Evolutionary conservation across 2,113 vertebrate species (phyloP).

Genomic region (Thamnaconus septentrionalis): DNA sequence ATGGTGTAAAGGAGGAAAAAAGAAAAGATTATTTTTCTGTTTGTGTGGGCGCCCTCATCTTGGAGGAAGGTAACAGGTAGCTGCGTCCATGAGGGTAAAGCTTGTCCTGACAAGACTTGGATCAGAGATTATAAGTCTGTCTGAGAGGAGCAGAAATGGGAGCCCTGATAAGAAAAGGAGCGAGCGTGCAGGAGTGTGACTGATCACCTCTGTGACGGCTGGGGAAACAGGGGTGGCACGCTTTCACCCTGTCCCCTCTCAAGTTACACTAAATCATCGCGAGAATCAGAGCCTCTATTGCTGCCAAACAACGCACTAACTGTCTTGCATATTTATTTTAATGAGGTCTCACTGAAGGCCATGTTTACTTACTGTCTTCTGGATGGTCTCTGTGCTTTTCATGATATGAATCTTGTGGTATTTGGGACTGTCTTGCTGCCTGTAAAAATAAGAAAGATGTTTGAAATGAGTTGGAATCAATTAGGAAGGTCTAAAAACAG

Average conservation of each 20-base stretch:
- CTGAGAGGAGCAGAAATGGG: slow-evolving; percentile 34
- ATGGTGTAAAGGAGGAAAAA: too few species aligned
- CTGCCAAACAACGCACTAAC: not conserved
- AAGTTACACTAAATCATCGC: not conserved
- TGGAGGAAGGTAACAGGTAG: slow-evolving; percentile 46
- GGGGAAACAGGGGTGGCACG: not conserved
- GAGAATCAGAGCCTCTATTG: slow-evolving; percentile 7
- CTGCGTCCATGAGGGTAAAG: slow-evolving; percentile 29
- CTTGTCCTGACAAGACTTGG: slow-evolving; percentile 52
- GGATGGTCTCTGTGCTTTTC: slow-evolving; percentile 94
- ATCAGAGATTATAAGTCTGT: slow-evolving; percentile 37
- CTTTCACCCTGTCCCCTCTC: slow-evolving; percentile 9
- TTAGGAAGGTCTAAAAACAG: slow-evolving; percentile 33
- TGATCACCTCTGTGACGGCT: slow-evolving; percentile 19
- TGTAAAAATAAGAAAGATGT: slow-evolving; percentile 47
- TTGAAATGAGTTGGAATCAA: slow-evolving; percentile 31
- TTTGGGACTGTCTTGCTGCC: slow-evolving; percentile 89
- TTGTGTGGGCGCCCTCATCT: slow-evolving; percentile 55
- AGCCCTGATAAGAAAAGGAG: slow-evolving; percentile 34
- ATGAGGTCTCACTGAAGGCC: slow-evolving; percentile 10
- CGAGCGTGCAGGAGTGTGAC: slow-evolving; percentile 26
- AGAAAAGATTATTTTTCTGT: not conserved
- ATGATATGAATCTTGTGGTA: slow-evolving; percentile 89
- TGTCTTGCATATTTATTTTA: not conserved
- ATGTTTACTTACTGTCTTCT: slow-evolving; percentile 87